These are phyloP conservation scores for Calcarius lapponicus DNA, from an alignment of 2,797 vertebrate species.

Conservation along the genomic window DNA sequence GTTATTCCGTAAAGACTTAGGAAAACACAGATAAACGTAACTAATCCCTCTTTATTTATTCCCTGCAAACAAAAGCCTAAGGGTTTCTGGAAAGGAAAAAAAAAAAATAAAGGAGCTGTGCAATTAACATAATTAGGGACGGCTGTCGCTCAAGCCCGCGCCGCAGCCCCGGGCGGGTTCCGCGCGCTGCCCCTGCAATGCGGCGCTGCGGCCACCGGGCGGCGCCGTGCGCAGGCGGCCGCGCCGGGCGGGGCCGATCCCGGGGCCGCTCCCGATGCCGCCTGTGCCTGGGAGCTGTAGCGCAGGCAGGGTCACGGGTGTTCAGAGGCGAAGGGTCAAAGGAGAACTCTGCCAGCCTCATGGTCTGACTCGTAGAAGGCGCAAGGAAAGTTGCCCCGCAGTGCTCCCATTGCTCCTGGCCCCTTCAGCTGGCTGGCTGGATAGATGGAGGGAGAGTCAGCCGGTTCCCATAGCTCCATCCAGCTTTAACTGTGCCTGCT, in stretches of 20 bases:
- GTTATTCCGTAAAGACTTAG: conserved; percentile 49
- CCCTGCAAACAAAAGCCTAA: conserved; percentile 52
- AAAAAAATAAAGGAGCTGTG: not conserved
- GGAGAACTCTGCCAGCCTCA: not conserved
- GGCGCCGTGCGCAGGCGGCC: not conserved
- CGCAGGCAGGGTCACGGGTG: not conserved
- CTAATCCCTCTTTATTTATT: conserved; percentile 70
- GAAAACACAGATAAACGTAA: conserved; percentile 64
- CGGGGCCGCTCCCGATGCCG: too few species aligned
- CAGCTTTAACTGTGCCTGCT: not conserved
- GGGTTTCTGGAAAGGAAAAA: not conserved
- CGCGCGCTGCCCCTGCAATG: not conserved
- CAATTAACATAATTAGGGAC: conserved; percentile 56
- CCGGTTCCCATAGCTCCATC: not conserved
- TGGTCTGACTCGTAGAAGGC: not conserved
- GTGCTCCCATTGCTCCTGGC: not conserved
- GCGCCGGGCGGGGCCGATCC: too few species aligned
- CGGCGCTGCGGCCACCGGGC: not conserved
- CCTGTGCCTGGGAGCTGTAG: too few species aligned
- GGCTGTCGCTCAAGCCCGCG: not conserved
- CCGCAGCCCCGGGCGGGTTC: not conserved
- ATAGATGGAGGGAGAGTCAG: not conserved
- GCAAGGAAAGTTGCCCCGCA: accelerated
- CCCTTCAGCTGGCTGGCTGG: not conserved
- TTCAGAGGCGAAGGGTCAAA: not conserved